A percentile compares a stretch with the other conserved stretches of the same genome.
phyloP scores from a whole-genome alignment of 2,888 invertebrate species.

The Amorpha juglandis region DNA sequence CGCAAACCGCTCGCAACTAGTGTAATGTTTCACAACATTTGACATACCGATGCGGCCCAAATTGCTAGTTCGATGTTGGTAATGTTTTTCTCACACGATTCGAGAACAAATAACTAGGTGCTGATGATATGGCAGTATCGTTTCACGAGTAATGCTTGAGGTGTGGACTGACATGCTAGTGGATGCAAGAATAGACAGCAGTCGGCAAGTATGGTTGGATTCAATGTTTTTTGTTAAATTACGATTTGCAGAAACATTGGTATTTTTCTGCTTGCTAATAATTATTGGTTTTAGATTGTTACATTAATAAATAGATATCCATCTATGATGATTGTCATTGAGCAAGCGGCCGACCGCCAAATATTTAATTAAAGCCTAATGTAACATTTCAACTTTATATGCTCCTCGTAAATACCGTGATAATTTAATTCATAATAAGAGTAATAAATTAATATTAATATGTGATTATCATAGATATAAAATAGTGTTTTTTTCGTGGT shows the following conservation, averaged over 20 bases:
- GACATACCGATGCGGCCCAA: slow-evolving; percentile 71
- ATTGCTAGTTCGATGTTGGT: slow-evolving; percentile 70
- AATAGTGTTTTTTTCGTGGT: too few relatives aligned
- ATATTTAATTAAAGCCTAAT: too few relatives aligned
- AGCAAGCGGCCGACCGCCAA: too few relatives aligned
- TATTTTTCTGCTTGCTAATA: too few relatives aligned
- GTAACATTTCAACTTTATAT: too few relatives aligned
- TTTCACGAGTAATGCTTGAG: slow-evolving; percentile 65
- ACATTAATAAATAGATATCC: too few relatives aligned
- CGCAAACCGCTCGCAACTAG: slow-evolving; percentile 37
- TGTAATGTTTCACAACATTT: slow-evolving; percentile 69
- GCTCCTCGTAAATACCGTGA: too few relatives aligned
- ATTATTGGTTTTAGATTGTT: too few relatives aligned
- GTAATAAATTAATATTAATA: too few relatives aligned
- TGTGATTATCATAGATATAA: too few relatives aligned
- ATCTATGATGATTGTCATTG: too few relatives aligned
- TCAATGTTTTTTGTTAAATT: background rate
- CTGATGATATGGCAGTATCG: slow-evolving; percentile 77
- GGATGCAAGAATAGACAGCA: slow-evolving; percentile 26
- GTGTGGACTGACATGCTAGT: slow-evolving; percentile 52
- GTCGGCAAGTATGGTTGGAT: background rate
- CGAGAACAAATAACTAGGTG: slow-evolving; percentile 81
- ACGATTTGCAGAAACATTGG: background rate
- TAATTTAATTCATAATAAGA: too few relatives aligned
- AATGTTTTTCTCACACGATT: slow-evolving; percentile 82